Evolutionary conservation across 2,888 invertebrate species (phyloP).

Genomic region (Lydus trimaculatus): DNA sequence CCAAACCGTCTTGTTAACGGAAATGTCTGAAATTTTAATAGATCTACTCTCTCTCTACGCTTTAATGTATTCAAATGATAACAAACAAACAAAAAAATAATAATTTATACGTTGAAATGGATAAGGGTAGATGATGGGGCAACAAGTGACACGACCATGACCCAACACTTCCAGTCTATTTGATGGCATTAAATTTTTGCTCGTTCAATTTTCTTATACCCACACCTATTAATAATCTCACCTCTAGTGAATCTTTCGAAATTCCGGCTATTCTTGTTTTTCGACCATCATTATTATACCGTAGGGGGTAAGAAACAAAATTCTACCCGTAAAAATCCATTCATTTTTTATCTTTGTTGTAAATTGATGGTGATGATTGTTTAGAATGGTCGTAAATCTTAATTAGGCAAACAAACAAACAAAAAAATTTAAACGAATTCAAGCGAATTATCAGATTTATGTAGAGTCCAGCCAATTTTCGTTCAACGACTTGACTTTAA

Average conservation of each 20-base stretch:
- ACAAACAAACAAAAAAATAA: too few species aligned
- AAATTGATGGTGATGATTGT: background rate
- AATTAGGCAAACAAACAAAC: background rate
- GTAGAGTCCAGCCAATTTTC: too few species aligned
- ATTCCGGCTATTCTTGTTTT: background rate
- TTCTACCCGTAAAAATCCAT: background rate
- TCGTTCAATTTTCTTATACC: background rate
- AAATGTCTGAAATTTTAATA: background rate
- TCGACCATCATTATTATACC: background rate
- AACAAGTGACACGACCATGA: background rate
- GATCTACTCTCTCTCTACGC: background rate
- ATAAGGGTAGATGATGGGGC: background rate
- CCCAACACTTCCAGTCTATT: background rate
- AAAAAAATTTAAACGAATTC: background rate
- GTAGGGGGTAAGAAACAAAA: background rate
- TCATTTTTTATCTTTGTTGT: background rate
- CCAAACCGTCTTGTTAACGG: background rate
- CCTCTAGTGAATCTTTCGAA: background rate
- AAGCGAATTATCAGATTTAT: too few species aligned
- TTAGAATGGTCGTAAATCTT: background rate
- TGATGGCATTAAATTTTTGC: background rate
- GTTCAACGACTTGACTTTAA: background rate
- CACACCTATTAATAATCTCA: constrained; percentile 1
- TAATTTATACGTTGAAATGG: background rate
- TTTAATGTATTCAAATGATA: too few species aligned